Evolutionary conservation across 1,140 invertebrate genomes (phyloP), one percentile per base, ranked within the genome.

Genomic region (Acromyrmex charruanus): DNA sequence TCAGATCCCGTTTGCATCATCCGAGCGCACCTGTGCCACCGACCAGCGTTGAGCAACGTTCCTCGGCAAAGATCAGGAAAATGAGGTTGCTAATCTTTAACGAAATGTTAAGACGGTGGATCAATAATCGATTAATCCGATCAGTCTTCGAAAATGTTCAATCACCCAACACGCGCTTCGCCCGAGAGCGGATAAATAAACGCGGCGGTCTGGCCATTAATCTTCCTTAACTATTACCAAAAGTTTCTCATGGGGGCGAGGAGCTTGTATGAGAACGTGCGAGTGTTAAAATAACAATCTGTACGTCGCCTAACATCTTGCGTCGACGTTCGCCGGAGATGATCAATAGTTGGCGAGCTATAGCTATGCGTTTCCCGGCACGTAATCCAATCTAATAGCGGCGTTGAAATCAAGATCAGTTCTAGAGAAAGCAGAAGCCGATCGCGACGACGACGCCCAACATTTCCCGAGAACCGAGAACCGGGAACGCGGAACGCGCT

Each of bases 211-310:
- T 21, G 16, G 18, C 53, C 80, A 84, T 84, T 84, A 84, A 84
- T 84, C 80, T 84, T 84, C 80, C 80, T 84, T 84, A 84, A 84
- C 55, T 72, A 75, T 12, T 16, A 31, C 55, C 80, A 35, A 75
- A 74, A 84, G 80, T 84, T 84, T 63, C 69, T 59, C 79, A 21
- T 53, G 25, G 25, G n/a, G 31, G 31, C 25, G 2, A 6, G 31
- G 25, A 14, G 53, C 49, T 80, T 21, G 39, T 4, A 35, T 18
- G 61, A n/a, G 35, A 44, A 74, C 25, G 39, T 39, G 68, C 69
- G 80, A 75, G 69, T 74, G 55, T 84, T 84, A 75, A 84, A 63
- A 75, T 49, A 84, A 84, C 80, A 84, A 84, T 84, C 55, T 75
- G 59, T 84, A 84, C 55, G 69, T 75, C 80, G 68, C 35, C 79